These are phyloP conservation scores for Protomyctophum bolini DNA, from an alignment of 2,113 vertebrate species.

Conservation along the genomic window DNA sequence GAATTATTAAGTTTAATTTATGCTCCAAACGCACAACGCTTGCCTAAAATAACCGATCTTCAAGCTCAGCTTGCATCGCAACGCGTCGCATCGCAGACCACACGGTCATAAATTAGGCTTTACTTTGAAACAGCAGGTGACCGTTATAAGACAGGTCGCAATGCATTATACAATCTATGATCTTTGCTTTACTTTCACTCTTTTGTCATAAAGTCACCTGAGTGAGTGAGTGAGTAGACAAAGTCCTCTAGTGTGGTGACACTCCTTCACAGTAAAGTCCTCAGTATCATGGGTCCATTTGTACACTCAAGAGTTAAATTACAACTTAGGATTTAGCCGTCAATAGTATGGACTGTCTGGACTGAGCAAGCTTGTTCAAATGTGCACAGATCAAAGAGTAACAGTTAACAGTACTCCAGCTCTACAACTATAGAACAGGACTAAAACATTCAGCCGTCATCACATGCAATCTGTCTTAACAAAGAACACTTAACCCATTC, in stretches of 20 bases:
- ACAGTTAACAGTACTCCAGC: constrained; percentile 12
- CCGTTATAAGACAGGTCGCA: constrained; percentile 28
- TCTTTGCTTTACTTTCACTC: constrained; percentile 35
- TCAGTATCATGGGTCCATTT: too few relatives aligned
- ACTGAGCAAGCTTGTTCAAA: not conserved
- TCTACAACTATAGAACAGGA: constrained; percentile 18
- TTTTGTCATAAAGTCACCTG: not conserved
- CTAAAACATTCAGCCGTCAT: constrained; percentile 36
- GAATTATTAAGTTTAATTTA: constrained; percentile 39
- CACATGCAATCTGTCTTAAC: not conserved
- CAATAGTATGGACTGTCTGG: constrained; percentile 26
- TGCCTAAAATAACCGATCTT: too few relatives aligned
- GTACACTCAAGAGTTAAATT: too few relatives aligned
- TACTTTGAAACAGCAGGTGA: constrained; percentile 43
- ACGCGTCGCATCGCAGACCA: too few relatives aligned
- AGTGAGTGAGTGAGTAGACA: not conserved
- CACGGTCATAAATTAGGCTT: too few relatives aligned
- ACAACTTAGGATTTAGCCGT: not conserved
- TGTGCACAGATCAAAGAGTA: constrained; percentile 22
- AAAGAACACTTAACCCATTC: constrained; percentile 18
- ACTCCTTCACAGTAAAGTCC: not conserved
- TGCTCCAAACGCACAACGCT: too few relatives aligned
- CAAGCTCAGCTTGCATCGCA: too few relatives aligned
- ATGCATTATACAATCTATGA: constrained; percentile 2
- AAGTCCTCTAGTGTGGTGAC: constrained; percentile 32